Base-by-base conservation (phyloP, 2,113 vertebrate genomes). In the Cyanoramphus novaezelandiae region DNA sequence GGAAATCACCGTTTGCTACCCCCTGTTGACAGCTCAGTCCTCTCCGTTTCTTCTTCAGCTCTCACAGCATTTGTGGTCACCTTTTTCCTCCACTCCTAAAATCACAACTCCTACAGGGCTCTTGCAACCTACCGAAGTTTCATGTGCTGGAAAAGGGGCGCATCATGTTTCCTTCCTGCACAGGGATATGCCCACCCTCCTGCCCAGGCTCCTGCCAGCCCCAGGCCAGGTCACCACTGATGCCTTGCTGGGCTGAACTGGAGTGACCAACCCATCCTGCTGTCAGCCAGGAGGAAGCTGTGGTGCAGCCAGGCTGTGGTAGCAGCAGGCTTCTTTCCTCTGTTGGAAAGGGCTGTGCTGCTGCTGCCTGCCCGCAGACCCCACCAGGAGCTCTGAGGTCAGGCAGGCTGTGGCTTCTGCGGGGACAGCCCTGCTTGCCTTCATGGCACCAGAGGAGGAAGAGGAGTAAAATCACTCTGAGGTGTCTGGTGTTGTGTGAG, bases 161-260 rank as follows among this genome's bases (percentile, higher is more conserved):
- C 39, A 3, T 5, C 5, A 0, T 0, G 2, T 81, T 77, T 93
- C 74, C 82, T 53, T 39, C 62, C 82, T 35, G 82, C n/a, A 16
- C 6, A 3, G 17, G 49, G 3, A 1, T 10, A 7, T 13, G 14
- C 3, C 2, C 11, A 5, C 19, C 39, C 28, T 21, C 19, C 41
- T 49, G 28, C n/a, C 41, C 1, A 7, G 60, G 44, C 23, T 31
- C 25, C 67, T 43, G 60, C 53, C 49, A 20, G 57, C 29, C 21
- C 6, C 24, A 8, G 27, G 20, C 50, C 23, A 4, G 8, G 5
- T 44, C 31, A 28, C 28, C 28, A 8, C 17, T 3, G 2, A 35
- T 29, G 28, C 46, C 27, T 35, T 13, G 20, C 37, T 7, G 79
- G 4, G 27, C 44, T 2, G 0, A n/a, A 4, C 12, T 35, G 50